Evolutionary conservation across 2,888 invertebrate species (phyloP).

Genomic region (Watsonalla binaria): DNA sequence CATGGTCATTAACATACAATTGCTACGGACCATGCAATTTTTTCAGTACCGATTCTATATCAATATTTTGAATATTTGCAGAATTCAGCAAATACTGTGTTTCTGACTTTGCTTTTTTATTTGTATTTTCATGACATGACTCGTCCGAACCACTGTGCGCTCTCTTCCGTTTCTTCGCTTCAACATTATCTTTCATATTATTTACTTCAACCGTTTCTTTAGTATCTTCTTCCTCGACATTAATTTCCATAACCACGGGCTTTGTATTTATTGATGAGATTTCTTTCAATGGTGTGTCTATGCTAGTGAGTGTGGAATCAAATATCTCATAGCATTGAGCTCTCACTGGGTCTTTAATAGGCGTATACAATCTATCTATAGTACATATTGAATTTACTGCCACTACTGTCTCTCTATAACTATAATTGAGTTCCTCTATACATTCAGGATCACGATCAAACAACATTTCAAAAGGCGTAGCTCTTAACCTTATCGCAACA

Average conservation of each 20-base stretch:
- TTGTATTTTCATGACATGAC: conserved; percentile 42
- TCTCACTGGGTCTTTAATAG: conserved; percentile 52
- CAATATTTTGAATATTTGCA: conserved; percentile 64
- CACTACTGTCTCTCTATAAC: conserved; percentile 51
- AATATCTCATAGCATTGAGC: conserved; percentile 61
- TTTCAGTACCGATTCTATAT: conserved; percentile 68
- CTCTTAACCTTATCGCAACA: conserved; percentile 52
- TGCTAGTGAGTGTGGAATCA: conserved; percentile 67
- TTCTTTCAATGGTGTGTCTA: conserved; percentile 64
- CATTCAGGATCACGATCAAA: conserved; percentile 39
- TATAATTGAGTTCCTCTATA: conserved; percentile 27
- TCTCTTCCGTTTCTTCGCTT: conserved; percentile 56
- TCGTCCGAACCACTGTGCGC: conserved; percentile 47
- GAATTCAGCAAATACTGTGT: conserved; percentile 52
- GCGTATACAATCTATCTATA: conserved; percentile 57
- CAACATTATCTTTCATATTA: conserved; percentile 22
- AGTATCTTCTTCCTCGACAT: conserved; percentile 49
- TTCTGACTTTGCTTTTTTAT: conserved; percentile 54
- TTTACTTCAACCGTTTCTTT: conserved; percentile 21
- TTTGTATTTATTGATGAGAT: conserved; percentile 34
- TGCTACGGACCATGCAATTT: conserved; percentile 66
- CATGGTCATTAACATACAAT: conserved; percentile 2
- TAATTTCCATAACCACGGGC: conserved; percentile 43
- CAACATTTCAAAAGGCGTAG: conserved; percentile 42
- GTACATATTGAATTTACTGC: conserved; percentile 60